Percentiles rank a stretch among this genome's conserved stretches.
Conservation (phyloP, 2,888 invertebrate species). For the Spatulosminthurus flaviceps region DNA sequence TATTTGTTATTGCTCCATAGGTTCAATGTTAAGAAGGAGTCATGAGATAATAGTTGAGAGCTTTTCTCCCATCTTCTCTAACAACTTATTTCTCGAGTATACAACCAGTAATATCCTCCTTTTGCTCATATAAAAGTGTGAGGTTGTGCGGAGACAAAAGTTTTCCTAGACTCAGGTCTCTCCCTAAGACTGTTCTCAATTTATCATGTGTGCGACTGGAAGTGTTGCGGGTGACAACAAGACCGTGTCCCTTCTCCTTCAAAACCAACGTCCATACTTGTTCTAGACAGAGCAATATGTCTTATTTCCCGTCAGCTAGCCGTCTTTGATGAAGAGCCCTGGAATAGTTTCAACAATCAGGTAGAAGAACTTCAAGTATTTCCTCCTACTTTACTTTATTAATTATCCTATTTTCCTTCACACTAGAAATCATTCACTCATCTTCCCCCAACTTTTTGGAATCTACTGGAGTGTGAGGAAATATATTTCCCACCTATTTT, state of each 20-base stretch:
- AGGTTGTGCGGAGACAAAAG: neutral
- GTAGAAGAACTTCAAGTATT: no score
- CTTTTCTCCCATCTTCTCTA: neutral
- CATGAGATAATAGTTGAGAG: no score
- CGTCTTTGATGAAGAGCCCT: neutral
- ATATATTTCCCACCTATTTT: no score
- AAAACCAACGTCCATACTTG: neutral
- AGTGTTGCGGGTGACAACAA: constrained; percentile 8
- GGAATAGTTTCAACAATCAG: neutral
- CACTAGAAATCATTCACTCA: no score
- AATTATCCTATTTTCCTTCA: no score
- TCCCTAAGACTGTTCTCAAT: neutral
- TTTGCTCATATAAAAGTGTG: neutral
- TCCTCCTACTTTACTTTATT: no score
- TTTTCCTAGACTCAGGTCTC: neutral
- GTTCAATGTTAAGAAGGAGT: no score
- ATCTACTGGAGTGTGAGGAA: no score
- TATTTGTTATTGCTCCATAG: no score
- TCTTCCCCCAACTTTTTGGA: no score
- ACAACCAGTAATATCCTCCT: no score
- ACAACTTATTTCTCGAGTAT: no score
- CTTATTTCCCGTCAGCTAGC: neutral
- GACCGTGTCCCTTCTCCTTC: neutral
- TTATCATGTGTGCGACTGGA: constrained; percentile 10
- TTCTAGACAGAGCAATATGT: constrained; percentile 11